Base-by-base conservation (phyloP, 37 sponge, comb jelly and placozoan genomes). In the Beroe ovata region DNA sequence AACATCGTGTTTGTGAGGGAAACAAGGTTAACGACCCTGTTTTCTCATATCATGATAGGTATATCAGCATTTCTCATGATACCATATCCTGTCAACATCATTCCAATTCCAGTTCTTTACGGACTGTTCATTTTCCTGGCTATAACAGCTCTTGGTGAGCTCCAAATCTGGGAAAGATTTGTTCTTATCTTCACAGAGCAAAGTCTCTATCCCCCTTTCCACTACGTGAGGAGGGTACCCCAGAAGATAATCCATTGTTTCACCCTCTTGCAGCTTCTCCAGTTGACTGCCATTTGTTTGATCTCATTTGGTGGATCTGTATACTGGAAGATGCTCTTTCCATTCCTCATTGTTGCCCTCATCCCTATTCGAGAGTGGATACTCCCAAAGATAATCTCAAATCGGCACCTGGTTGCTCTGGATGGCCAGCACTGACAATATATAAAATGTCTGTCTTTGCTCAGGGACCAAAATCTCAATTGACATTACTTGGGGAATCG, bases 201-300 rank as follows among this genome's bases (percentile, higher is more conserved):
- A 47, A 62, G 47, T 22, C 64, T 62, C 89, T 89, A 89, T 25
- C 89, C 89, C 1, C 89, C 89, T 6, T 60, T 62, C 22, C 89
- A 89, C n/a, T 89, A 89, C 22, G 64, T 89, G 29, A 60, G 89
- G 89, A 89, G 28, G 42, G 89, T 89, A 3, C 89, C 89, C 23
- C 89, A 89, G 39, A 60, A 62, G 28, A 89, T 63, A n/a, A 89
- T 89, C 39, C 89, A 89, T 33, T 63, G 62, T 32, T 89, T 89
- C 39, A 89, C 89, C 2, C 38, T 89, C 8, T 39, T 62, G 2
- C 89, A 89, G 28, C 29, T 89, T 21, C 60, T 89, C 4, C 89
- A 89, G 28, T 33, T 89, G 34, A 39, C 61, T 62, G 40, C 42
- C 1, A 60, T 89, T 26, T 89, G 89, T 22, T n/a, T 62, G 62